Percentiles rank a stretch among this genome's conserved stretches.
These are phyloP conservation scores for Abrostola tripartita DNA, from an alignment of 2,888 invertebrate species.

Conservation along the genomic window DNA sequence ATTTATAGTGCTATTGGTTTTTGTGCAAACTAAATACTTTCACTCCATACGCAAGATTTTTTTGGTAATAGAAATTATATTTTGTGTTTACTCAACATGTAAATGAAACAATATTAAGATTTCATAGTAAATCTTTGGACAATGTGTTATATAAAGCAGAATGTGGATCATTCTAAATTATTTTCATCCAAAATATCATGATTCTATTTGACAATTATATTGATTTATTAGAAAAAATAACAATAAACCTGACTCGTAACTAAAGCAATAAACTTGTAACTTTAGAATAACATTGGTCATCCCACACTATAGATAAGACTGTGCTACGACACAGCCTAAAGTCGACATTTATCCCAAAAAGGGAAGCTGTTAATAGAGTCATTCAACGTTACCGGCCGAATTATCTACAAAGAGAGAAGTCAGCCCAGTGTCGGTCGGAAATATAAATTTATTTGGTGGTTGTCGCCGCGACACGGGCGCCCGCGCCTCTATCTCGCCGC, in stretches of 20 bases:
- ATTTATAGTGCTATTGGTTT: conserved; percentile 73
- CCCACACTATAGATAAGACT: conserved; percentile 75
- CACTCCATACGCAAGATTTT: conserved; percentile 7
- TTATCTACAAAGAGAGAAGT: conserved; percentile 88
- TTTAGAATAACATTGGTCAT: conserved; percentile 41
- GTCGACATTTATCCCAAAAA: conserved; percentile 87
- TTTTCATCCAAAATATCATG: conserved; percentile 8
- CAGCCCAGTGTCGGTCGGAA: conserved; percentile 83
- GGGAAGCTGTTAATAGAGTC: conserved; percentile 89
- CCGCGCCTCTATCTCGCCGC: conserved; percentile 84
- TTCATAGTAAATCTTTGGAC: background rate
- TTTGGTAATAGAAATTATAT: background rate
- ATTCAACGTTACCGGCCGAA: conserved; percentile 88
- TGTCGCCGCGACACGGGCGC: conserved; percentile 86
- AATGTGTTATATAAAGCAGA: conserved; percentile 1
- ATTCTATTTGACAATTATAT: conserved; percentile 29
- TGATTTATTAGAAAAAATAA: conserved; percentile 34
- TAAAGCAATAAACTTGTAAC: conserved; percentile 47
- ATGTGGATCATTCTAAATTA: conserved; percentile 2
- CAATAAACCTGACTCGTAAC: conserved; percentile 4
- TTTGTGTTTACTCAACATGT: background rate
- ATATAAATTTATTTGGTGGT: conserved; percentile 88
- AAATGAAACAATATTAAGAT: conserved; percentile 2
- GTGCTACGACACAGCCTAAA: conserved; percentile 73
- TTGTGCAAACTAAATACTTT: conserved; percentile 48